Conservation (phyloP, 2,888 invertebrate genomes). For the Ommatoiulus sabulosus region DNA sequence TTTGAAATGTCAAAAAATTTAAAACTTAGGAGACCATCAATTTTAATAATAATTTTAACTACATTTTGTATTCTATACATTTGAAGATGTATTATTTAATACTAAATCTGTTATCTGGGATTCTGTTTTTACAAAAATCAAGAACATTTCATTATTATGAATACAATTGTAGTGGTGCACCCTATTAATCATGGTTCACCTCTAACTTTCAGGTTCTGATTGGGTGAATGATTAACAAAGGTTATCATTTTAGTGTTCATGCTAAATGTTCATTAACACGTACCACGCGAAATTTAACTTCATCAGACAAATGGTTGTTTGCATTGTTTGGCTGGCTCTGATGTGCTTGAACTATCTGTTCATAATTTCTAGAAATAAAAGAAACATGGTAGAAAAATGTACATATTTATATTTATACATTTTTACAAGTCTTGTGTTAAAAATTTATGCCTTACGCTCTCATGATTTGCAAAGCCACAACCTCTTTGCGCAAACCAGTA, state of each 20-base stretch:
- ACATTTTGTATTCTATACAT: no score
- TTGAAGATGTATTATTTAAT: no score
- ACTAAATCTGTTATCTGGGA: no score
- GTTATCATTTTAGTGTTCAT: no score
- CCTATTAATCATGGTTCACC: no score
- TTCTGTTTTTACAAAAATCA: no score
- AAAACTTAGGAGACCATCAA: background rate
- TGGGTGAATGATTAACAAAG: no score
- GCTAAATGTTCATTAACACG: conserved; percentile 65
- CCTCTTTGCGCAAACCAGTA: conserved; percentile 88
- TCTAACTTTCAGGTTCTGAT: no score
- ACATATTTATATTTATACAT: background rate
- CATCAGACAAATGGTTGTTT: conserved; percentile 90
- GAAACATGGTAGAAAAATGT: background rate
- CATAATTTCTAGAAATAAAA: conserved; percentile 77
- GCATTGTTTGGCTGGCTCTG: conserved; percentile 90
- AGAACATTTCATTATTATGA: no score
- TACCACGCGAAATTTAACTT: conserved; percentile 96
- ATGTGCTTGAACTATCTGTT: conserved; percentile 95
- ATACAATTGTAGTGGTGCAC: no score
- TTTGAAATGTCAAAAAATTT: no score
- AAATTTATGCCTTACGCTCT: conserved; percentile 73
- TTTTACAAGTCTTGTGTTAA: background rate
- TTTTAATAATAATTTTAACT: background rate
- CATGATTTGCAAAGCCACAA: conserved; percentile 92